Evolutionary conservation across 1,140 invertebrate species (phyloP), one percentile per base, ranked within the genome.

Genomic region (Drosophila pseudoananassae): DNA sequence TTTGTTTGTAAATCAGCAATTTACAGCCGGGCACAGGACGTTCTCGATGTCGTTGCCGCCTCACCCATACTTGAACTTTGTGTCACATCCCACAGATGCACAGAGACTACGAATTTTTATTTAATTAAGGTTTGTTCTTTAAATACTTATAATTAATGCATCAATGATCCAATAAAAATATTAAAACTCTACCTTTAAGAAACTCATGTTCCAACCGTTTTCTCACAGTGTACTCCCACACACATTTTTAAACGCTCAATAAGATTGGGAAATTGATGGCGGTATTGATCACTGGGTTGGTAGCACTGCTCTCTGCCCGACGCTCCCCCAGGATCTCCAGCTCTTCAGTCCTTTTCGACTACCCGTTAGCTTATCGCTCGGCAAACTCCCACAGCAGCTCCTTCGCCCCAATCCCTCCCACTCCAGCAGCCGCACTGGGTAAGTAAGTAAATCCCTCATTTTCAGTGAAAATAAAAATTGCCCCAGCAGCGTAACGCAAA

Each of bases 381-480:
- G 55, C 53, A 38, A 29, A 40, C 38, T 20, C 12, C 53, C 15
- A 38, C 8, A 49, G 23, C 47, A 27, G 27, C n/a, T 20, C n/a
- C 29, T 17, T n/a, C 8, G 47, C 47, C n/a, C 4, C 33, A 4
- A 10, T 9, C 17, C 29, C 33, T 6, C 20, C 43, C 14, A 17
- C 49, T 2, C 12, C 53, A 36, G 51, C 36, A 50, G 17, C 64
- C 15, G 31, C 49, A 55, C 66, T 78, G 55, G 63, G 56, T 53
- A 72, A 60, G 72, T 65, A 58, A 68, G 82, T 87, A 87, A 87
- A 82, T 87, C 82, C 83, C 82, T 87, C 82, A 87, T 87, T 87
- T 87, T 88, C 83, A 87, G 78, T 82, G 83, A 88, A 87, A 88
- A 87, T 87, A 88, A 89, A 88, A 88, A 88, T 90, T 88, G 84